Evolutionary conservation across 2,113 vertebrate species (phyloP).

Genomic region (Macquaria ambigua): DNA sequence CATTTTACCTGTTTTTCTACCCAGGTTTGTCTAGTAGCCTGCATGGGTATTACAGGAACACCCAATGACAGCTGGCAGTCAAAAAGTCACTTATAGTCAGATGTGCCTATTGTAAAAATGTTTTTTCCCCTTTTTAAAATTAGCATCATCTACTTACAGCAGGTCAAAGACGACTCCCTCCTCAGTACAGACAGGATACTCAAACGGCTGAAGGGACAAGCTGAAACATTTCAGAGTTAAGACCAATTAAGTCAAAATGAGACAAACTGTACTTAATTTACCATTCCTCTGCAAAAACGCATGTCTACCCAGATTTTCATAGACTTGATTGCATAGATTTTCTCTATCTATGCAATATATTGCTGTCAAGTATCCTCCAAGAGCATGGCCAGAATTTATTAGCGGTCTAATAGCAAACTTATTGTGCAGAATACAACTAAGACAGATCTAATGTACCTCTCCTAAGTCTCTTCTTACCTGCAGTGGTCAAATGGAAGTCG

Average conservation of each 20-base stretch:
- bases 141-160: constrained; percentile 77
- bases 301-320: background rate
- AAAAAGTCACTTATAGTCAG: background rate
- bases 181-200: constrained; percentile 94
- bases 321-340: background rate
- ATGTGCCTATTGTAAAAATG: background rate
- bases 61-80: too few species aligned
- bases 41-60: background rate
- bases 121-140: background rate
- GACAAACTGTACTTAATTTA: background rate
- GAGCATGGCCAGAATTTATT: background rate
- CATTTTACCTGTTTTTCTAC: background rate
- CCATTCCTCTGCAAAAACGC: background rate
- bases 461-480: constrained; percentile 86
- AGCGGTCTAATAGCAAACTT: background rate
- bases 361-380: background rate
- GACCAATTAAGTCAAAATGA: background rate
- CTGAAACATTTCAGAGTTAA: constrained; percentile 75
- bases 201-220: constrained; percentile 96
- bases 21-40: background rate
- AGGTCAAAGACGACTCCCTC: constrained; percentile 96
- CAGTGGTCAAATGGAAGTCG: constrained; percentile 97
- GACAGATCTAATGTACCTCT: background rate
- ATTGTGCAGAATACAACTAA: background rate
- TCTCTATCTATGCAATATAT: background rate